Conservation (phyloP, 2,113 vertebrate species). For the Paramormyrops kingsleyae region DNA sequence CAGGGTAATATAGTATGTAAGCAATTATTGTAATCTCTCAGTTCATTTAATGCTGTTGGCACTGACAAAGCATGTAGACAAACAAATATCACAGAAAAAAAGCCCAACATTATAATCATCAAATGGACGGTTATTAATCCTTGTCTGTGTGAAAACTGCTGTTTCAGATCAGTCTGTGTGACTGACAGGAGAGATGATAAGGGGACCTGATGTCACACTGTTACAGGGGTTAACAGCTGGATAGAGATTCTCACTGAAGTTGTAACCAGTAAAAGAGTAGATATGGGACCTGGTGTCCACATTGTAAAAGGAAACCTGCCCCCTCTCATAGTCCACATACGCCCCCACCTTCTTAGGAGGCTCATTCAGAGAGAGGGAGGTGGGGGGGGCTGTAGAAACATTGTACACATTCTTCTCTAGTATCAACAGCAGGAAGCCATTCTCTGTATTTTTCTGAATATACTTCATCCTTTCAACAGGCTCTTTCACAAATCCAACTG, state of each 20-base stretch:
- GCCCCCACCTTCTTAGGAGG: conserved; percentile 42
- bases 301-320: conserved; percentile 47
- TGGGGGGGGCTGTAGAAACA: conserved; percentile 46
- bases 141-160: not conserved
- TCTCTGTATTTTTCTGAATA: too few species aligned
- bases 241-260: conserved; percentile 43
- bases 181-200: conserved; percentile 35
- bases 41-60: not conserved
- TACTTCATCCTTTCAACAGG: conserved; percentile 45
- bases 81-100: too few species aligned
- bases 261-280: conserved; percentile 47
- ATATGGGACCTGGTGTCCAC: conserved; percentile 38
- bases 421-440: too few species aligned
- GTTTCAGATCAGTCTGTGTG: not conserved
- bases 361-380: conserved; percentile 23
- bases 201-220: conserved; percentile 36
- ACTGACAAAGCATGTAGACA: not conserved
- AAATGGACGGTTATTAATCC: too few species aligned
- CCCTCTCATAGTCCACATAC: conserved; percentile 43
- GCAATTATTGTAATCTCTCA: not conserved
- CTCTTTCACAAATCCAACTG: conserved; percentile 59
- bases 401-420: too few species aligned
- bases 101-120: too few species aligned
- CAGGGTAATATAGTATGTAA: not conserved
- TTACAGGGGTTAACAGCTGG: conserved; percentile 34